phyloP scores from a whole-genome alignment of 2,888 invertebrate species.

The Eucera pruinosa region DNA sequence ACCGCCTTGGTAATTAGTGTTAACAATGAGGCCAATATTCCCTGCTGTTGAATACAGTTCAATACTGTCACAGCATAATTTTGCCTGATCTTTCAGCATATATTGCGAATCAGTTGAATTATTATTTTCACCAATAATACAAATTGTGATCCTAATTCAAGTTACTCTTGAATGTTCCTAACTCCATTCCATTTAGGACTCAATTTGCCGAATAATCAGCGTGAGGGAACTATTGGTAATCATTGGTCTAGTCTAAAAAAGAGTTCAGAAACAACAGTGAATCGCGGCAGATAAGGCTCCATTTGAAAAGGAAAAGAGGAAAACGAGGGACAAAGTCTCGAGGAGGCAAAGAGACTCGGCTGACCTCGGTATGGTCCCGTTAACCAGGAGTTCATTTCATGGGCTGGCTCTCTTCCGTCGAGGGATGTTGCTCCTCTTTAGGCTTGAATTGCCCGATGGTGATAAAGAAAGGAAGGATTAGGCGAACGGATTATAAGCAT shows the following conservation, averaged over 20 bases:
- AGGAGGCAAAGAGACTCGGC: slow-evolving; percentile 42
- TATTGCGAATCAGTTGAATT: no score
- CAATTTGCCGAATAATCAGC: neutral
- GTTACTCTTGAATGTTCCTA: no score
- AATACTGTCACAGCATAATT: no score
- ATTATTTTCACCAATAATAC: no score
- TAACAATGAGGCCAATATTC: no score
- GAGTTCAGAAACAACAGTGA: neutral
- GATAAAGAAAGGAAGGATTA: neutral
- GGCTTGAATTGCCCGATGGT: neutral
- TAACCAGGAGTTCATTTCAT: slow-evolving; percentile 69
- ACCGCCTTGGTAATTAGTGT: no score
- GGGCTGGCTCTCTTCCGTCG: slow-evolving; percentile 43
- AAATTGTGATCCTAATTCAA: no score
- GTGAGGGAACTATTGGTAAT: neutral
- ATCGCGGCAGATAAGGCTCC: slow-evolving; percentile 7
- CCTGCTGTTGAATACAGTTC: no score
- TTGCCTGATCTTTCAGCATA: no score
- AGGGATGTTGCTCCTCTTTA: slow-evolving; percentile 46
- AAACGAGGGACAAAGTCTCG: slow-evolving; percentile 22
- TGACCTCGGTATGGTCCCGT: slow-evolving; percentile 69
- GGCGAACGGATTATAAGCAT: neutral
- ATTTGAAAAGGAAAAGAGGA: slow-evolving; percentile 20
- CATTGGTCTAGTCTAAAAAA: neutral
- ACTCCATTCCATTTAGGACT: no score